Base-by-base conservation (phyloP, 2,888 invertebrate genomes). In the Leucophenga montana region DNA sequence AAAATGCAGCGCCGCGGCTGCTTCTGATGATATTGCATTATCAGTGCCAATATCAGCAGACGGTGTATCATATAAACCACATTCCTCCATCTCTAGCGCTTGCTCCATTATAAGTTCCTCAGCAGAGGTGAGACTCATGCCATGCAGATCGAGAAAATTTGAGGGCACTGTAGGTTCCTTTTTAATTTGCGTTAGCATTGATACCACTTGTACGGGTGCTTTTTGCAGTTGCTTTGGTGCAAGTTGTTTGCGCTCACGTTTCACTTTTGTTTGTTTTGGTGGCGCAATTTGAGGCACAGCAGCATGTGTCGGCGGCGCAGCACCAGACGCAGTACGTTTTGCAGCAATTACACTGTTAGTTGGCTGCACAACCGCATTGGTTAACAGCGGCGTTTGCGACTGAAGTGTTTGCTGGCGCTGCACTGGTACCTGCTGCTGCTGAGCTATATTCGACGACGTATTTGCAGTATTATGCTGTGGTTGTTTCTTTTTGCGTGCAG, bases 81-180 rank as follows among this genome's bases (percentile, higher is more conserved):
- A 86, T 71, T 89, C 88, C 68, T 89, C 89, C 86, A 89, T 87
- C 74, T 88, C 88, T 9, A 89, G 78, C 0, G 88, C 88, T 75
- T 89, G 88, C 65, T 89, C 88, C 88, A 89, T 88, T 13, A 88
- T 87, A 53, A 88, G 71, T 69, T 88, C 88, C 67, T 88, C 88
- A 13, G 88, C 86, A 20, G 87, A 88, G 0, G 88, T 87, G 50
- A 88, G 79, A 69, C 88, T 88, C 6, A 88, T 79, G 3, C 86
- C 85, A 67, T 87, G 86, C 22, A 88, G 71, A 71, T 88, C 88
- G 0, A 84, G 73, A 67, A 87, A 87, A 1, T 78, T 75, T n/a
- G 77, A 75, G 44, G 77, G 76, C 11, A 20, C 16, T 48, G 62
- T 48, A 4, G 77, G 80, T 44, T 84, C 83, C 73, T 84, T 80